These are phyloP conservation scores for Trichogramma dendrolimi DNA, from an alignment of 2,888 invertebrate genomes.

Conservation along the genomic window DNA sequence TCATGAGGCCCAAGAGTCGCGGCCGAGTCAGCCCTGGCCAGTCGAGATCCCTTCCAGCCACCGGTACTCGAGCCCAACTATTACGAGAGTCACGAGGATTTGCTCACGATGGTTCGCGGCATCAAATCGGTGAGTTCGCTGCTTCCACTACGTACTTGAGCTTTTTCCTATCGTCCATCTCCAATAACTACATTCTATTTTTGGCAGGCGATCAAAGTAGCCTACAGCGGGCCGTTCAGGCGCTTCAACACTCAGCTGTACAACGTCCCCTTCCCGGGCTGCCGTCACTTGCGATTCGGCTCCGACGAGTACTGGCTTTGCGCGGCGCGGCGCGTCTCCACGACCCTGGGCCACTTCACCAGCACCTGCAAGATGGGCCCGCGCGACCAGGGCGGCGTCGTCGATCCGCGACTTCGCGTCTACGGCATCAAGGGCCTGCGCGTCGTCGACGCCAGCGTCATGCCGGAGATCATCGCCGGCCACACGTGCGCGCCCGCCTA, in stretches of 20 bases:
- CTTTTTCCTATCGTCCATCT: not conserved
- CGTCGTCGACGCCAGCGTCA: constrained; percentile 60
- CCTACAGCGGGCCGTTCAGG: constrained; percentile 56
- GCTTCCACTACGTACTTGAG: not conserved
- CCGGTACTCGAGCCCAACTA: constrained; percentile 82
- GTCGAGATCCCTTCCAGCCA: constrained; percentile 68
- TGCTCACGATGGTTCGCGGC: constrained; percentile 71
- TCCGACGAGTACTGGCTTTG: constrained; percentile 73
- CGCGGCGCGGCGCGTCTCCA: constrained; percentile 65
- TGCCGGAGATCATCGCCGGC: constrained; percentile 58
- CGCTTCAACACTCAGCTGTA: constrained; percentile 56
- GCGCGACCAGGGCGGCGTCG: constrained; percentile 51
- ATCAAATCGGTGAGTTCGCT: constrained; percentile 60
- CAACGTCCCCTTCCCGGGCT: constrained; percentile 64
- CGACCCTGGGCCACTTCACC: constrained; percentile 61
- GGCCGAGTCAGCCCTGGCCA: constrained; percentile 68
- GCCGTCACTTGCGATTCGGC: constrained; percentile 59
- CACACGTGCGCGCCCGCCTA: constrained; percentile 58
- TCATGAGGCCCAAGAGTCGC: constrained; percentile 70
- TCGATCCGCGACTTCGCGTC: constrained; percentile 53
- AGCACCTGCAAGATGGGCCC: constrained; percentile 57
- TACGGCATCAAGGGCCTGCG: constrained; percentile 56
- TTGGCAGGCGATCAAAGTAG: constrained; percentile 58
- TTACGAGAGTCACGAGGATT: constrained; percentile 68
- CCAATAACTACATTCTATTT: not conserved